These are phyloP conservation scores for Hydrocynus forskahlii DNA, from an alignment of 2,797 vertebrate genomes.

Conservation along the genomic window DNA sequence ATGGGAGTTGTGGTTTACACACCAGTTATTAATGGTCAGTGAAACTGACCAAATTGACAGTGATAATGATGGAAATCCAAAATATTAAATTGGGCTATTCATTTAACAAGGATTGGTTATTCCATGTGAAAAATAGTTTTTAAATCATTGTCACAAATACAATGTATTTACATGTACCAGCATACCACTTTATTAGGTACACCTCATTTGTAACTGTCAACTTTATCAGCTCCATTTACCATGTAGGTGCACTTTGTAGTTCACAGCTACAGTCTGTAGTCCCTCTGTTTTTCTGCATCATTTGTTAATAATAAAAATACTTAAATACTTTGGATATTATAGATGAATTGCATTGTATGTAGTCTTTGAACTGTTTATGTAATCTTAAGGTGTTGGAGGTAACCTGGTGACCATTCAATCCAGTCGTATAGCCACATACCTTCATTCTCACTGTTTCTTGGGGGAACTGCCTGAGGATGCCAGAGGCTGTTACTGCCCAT, in stretches of 20 bases:
- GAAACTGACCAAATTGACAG: neutral
- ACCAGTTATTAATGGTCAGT: slow-evolving; percentile 94
- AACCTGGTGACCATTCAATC: slow-evolving; percentile 95
- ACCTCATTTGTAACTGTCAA: too few species aligned
- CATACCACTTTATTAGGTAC: too few species aligned
- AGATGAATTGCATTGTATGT: too few species aligned
- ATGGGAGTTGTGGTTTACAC: slow-evolving; percentile 90
- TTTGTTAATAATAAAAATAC: too few species aligned
- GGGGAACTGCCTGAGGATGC: slow-evolving; percentile 83
- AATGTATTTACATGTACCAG: too few species aligned
- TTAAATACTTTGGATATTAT: too few species aligned
- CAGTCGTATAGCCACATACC: slow-evolving; percentile 92
- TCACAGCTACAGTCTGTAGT: too few species aligned
- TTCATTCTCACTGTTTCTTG: slow-evolving; percentile 86
- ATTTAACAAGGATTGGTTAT: neutral
- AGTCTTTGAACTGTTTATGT: slow-evolving; percentile 1
- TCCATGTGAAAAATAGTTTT: too few species aligned
- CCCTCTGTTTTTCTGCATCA: too few species aligned
- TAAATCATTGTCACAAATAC: too few species aligned
- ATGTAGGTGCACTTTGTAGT: too few species aligned
- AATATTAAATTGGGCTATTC: neutral
- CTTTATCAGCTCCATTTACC: too few species aligned
- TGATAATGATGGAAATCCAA: neutral
- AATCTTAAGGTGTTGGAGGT: slow-evolving; percentile 89
- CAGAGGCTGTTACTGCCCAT: slow-evolving; percentile 81